phyloP scores from a whole-genome alignment of 2,888 invertebrate species.

The Onthophagus sagittarius region DNA sequence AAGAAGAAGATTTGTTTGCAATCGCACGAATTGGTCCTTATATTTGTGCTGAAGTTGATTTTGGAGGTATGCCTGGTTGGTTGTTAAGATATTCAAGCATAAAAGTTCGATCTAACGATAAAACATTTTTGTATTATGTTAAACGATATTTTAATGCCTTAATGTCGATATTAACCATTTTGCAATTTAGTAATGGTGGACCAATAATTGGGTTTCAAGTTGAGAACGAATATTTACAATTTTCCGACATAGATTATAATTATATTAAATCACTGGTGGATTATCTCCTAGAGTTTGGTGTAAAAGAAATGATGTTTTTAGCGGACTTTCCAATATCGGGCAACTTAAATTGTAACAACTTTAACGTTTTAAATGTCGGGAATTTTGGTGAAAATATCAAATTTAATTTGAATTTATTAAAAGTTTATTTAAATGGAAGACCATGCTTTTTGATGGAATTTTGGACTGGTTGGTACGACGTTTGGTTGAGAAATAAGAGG shows the following conservation, averaged over 20 bases:
- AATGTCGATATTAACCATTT: conserved; percentile 48
- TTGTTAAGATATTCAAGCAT: conserved; percentile 48
- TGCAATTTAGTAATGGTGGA: conserved; percentile 67
- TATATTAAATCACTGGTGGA: conserved; percentile 49
- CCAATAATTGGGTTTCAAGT: conserved; percentile 82
- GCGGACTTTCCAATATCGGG: conserved; percentile 47
- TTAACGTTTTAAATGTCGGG: conserved; percentile 48
- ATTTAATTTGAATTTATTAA: conserved; percentile 17
- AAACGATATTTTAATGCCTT: conserved; percentile 51
- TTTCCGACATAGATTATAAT: conserved; percentile 19
- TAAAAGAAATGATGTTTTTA: conserved; percentile 51
- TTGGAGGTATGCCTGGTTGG: conserved; percentile 33
- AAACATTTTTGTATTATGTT: conserved; percentile 46
- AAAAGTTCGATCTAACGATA: conserved; percentile 40
- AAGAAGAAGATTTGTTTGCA: conserved; percentile 71
- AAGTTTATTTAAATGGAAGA: conserved; percentile 48
- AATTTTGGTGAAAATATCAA: conserved; percentile 45
- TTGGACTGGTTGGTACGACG: conserved; percentile 39
- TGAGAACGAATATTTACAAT: conserved; percentile 55
- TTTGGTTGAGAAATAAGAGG: conserved; percentile 45
- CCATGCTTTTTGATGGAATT: conserved; percentile 58
- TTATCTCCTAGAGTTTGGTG: conserved; percentile 40
- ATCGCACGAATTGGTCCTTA: conserved; percentile 84
- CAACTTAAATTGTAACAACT: conserved; percentile 34
- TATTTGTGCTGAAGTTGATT: conserved; percentile 85